phyloP scores from a whole-genome alignment of 1,140 invertebrate species.

The Ylistrum balloti region DNA sequence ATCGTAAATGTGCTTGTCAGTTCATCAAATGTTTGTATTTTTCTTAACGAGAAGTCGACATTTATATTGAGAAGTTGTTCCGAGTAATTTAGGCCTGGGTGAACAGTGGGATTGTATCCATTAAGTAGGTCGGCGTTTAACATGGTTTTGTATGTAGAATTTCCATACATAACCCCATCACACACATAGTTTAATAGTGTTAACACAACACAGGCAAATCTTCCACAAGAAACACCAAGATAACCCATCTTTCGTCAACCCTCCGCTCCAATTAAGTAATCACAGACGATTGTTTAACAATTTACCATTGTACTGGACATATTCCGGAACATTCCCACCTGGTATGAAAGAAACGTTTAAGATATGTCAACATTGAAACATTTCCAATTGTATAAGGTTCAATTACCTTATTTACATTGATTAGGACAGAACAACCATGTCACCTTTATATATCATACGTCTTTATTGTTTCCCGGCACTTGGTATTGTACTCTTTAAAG shows the following conservation, averaged over 20 bases:
- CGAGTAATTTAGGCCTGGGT: background rate
- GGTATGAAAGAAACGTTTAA: too few relatives aligned
- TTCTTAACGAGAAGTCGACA: background rate
- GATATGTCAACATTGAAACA: too few relatives aligned
- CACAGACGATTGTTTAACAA: too few relatives aligned
- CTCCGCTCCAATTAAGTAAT: background rate
- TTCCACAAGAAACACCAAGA: background rate
- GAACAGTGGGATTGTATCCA: background rate
- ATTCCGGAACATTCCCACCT: too few relatives aligned
- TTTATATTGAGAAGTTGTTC: background rate
- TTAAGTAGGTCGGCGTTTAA: background rate
- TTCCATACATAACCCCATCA: background rate
- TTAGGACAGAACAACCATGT: too few relatives aligned
- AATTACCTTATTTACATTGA: too few relatives aligned
- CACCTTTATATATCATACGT: too few relatives aligned
- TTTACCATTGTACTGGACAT: too few relatives aligned
- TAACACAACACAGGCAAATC: background rate
- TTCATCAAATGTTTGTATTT: slow-evolving; percentile 42
- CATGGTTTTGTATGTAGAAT: slow-evolving; percentile 25
- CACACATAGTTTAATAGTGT: background rate
- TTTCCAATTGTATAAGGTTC: too few relatives aligned
- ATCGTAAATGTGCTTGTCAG: background rate
- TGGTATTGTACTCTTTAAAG: too few relatives aligned
- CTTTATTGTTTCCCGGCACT: too few relatives aligned
- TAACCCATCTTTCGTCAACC: background rate